Percentiles rank a stretch among this genome's conserved stretches.
phyloP scores from a whole-genome alignment of 1,140 invertebrate species.

The Drosophila murphyi region DNA sequence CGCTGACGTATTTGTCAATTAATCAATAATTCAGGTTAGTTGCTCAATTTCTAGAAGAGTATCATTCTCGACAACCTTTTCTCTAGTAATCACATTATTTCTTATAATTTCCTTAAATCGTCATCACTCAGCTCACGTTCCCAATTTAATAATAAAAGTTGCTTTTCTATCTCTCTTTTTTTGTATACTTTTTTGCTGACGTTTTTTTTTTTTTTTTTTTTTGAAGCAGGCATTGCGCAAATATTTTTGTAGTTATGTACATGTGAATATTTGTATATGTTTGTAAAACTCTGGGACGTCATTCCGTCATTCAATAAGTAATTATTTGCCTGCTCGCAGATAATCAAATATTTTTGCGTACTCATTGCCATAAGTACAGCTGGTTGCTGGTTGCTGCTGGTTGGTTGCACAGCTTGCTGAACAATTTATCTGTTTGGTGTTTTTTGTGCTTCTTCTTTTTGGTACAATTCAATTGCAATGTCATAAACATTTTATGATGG shows the following conservation, averaged over 20 bases:
- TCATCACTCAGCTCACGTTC: no score
- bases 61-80: no score
- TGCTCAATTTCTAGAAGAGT: not conserved
- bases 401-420: constrained; percentile 15
- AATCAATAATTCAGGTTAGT: constrained; percentile 9
- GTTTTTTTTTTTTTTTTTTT: not conserved
- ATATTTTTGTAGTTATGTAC: constrained; percentile 45
- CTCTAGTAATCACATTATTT: no score
- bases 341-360: constrained; percentile 59
- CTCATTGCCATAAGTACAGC: constrained; percentile 45
- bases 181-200: not conserved
- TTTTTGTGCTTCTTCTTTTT: constrained; percentile 14
- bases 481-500: constrained; percentile 53
- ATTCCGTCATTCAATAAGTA: constrained; percentile 48
- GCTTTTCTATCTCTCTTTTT: not conserved
- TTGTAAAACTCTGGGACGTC: constrained; percentile 49
- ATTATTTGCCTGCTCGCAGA: constrained; percentile 27
- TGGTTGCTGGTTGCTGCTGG: constrained; percentile 30
- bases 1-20: constrained; percentile 4
- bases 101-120: not conserved
- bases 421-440: constrained; percentile 23
- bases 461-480: constrained; percentile 57
- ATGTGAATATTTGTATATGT: constrained; percentile 44
- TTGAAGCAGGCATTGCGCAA: constrained; percentile 17
- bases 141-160: no score